Percentiles rank a stretch among this genome's conserved stretches.
Evolutionary conservation across 2,888 invertebrate species (phyloP).

Genomic region (Ethmia dodecea): DNA sequence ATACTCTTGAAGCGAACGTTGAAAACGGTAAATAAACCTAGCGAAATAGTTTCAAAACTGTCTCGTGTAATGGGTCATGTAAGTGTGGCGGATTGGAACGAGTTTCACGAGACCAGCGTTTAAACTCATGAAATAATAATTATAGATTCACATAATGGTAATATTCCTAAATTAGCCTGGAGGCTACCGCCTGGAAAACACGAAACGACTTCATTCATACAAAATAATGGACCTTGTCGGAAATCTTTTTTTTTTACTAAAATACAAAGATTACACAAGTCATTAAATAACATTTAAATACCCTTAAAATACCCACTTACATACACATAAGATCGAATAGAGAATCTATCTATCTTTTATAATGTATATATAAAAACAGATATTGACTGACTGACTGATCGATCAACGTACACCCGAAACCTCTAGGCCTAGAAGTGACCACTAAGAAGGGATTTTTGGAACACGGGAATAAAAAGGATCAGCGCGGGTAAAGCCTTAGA

Average conservation of each 20-base stretch:
- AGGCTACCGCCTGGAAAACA: not conserved
- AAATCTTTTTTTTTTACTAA: not conserved
- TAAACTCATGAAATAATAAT: not conserved
- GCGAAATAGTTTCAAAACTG: constrained; percentile 30
- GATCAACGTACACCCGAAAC: not conserved
- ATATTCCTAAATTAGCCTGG: too few species aligned
- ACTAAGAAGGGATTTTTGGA: too few species aligned
- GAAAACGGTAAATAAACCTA: constrained; percentile 21
- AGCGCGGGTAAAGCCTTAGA: not conserved
- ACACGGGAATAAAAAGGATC: too few species aligned
- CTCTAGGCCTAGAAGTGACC: not conserved
- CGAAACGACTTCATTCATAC: not conserved
- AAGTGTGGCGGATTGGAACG: constrained; percentile 19
- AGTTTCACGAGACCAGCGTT: constrained; percentile 15
- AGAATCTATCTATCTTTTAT: not conserved
- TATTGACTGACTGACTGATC: too few species aligned
- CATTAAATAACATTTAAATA: not conserved
- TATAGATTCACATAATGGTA: not conserved
- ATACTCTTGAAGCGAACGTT: too few species aligned
- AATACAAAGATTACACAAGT: not conserved
- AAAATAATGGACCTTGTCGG: not conserved
- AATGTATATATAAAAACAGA: too few species aligned
- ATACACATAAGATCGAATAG: not conserved
- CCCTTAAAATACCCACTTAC: not conserved
- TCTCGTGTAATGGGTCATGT: constrained; percentile 35